Evolutionary conservation across 2,888 invertebrate species (phyloP).

Genomic region (Eutolmus rufibarbis): DNA sequence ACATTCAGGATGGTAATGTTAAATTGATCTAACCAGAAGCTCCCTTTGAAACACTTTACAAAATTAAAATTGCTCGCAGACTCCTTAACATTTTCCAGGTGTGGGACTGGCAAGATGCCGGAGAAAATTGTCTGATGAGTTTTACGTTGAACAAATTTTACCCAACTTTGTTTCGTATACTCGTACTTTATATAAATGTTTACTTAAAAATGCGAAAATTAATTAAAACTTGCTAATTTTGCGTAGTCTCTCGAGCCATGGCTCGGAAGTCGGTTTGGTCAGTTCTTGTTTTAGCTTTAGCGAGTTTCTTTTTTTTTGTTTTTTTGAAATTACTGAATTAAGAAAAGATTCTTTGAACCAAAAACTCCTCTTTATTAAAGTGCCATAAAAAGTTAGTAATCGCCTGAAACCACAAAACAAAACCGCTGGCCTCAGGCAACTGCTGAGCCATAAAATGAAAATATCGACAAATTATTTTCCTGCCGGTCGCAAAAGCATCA

Average conservation of each 20-base stretch:
- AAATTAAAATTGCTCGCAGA: conserved; percentile 42
- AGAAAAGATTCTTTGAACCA: neutral
- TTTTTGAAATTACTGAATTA: neutral
- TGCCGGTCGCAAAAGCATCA: neutral
- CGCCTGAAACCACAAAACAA: neutral
- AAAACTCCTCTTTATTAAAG: neutral
- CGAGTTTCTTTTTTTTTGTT: neutral
- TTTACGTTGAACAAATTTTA: neutral
- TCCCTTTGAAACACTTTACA: conserved; percentile 42
- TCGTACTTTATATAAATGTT: neutral
- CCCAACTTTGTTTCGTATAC: neutral
- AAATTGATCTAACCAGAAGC: conserved; percentile 43
- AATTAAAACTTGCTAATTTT: neutral
- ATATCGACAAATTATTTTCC: conserved; percentile 34
- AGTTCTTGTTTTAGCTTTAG: neutral
- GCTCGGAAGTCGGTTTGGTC: neutral
- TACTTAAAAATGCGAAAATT: neutral
- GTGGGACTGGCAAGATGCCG: conserved; percentile 7
- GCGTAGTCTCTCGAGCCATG: neutral
- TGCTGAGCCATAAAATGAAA: conserved; percentile 17
- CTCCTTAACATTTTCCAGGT: conserved; percentile 30
- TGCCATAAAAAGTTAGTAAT: neutral
- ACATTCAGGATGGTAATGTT: conserved; percentile 40
- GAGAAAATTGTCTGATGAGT: conserved; percentile 2
- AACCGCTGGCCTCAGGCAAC: conserved; percentile 1